Base-by-base conservation (phyloP, 2,888 invertebrate genomes). In the Ferdinandea cuprea region DNA sequence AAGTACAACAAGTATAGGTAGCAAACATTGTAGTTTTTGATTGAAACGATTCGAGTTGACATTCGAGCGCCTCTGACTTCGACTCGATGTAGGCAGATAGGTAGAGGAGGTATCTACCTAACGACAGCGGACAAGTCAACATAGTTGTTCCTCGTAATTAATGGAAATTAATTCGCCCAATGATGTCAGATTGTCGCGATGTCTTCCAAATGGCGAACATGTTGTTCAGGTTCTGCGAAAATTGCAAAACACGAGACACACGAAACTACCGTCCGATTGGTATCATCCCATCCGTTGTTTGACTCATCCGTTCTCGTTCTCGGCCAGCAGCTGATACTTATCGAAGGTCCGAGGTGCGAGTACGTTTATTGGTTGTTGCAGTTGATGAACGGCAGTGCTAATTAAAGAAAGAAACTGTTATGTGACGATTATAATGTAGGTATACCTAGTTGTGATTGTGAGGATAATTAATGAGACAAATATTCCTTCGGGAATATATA, bases 121-220 rank as follows among this genome's bases (percentile, higher is more conserved):
- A n/a, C n/a, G n/a, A n/a, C n/a, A n/a, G n/a, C n/a, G n/a, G 48
- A 58, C 65, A 74, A 74, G 40, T 63, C 56, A 71, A 80, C 69
- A 74, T 63, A 74, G 63, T 80, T 76, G 80, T 80, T 65, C 25
- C 9, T 32, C 63, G 69, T 80, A 80, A 80, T 80, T 80, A 80
- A 80, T 80, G 80, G 69, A 76, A 76, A 80, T 76, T 63, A 74
- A 80, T 74, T 76, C 76, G 80, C 52, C 61, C 58, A 76, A 80
- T 76, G 80, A 80, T 80, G 80, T 80, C 76, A 65, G 74, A 71
- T 80, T 19, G 19, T 44, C 5, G 69, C 30, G 69, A 76, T 76
- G 80, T 80, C 63, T 58, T 76, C 80, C 35, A 25, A 25, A 76
- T 69, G 68, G 58, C 58, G 58, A 68, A 80, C 74, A 76, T 65